Evolutionary conservation across 2,113 vertebrate species (phyloP).

Genomic region (Dicaeum eximium): DNA sequence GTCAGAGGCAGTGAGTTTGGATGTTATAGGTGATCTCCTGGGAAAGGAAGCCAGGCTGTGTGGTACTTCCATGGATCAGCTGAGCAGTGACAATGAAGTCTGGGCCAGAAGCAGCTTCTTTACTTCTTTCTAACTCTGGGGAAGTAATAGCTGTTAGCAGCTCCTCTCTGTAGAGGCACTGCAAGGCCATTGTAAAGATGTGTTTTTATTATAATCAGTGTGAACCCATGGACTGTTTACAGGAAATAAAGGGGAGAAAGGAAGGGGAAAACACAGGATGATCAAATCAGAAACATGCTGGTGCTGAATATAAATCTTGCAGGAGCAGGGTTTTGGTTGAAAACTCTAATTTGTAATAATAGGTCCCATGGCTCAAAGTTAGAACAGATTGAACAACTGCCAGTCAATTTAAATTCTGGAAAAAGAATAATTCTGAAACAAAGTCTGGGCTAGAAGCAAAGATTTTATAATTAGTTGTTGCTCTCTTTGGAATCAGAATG

Average conservation of each 20-base stretch:
- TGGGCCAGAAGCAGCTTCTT: background rate
- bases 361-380: background rate
- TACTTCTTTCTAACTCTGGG: background rate
- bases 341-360: background rate
- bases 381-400: background rate
- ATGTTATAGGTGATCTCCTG: background rate
- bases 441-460: background rate
- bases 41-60: background rate
- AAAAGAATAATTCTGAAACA: background rate
- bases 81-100: background rate
- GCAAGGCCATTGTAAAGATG: background rate
- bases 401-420: background rate
- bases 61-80: background rate
- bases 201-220: background rate
- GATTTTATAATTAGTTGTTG: background rate
- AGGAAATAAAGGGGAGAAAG: background rate
- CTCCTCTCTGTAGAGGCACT: background rate
- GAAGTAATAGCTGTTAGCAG: constrained; percentile 4
- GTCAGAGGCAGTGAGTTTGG: background rate
- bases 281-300: background rate
- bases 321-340: background rate
- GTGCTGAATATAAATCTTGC: background rate
- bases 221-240: background rate
- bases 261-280: background rate
- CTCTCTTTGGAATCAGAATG: background rate